Evolutionary conservation across 1,140 invertebrate genomes (phyloP), one percentile per base, ranked within the genome.

Genomic region (Euwallacea fornicatus): DNA sequence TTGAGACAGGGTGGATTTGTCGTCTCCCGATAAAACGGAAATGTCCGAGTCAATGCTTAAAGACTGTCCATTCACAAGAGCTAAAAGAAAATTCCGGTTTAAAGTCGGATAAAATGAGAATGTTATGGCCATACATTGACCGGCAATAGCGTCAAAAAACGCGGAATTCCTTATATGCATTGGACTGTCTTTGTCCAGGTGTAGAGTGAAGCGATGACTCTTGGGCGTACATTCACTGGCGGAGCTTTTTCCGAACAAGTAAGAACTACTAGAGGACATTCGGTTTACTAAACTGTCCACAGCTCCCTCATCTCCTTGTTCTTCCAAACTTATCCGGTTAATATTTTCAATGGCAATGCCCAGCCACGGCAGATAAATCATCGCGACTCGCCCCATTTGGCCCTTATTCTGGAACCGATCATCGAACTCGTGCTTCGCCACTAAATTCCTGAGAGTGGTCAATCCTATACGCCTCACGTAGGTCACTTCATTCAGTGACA

Each of bases 341-440:
- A 93, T 82, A 83, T 94, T 94, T 73, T 96, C 93, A 74, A 96
- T 83, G 2, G 96, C 89, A 58, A 98, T 88, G 0, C 89, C 87
- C 44, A 98, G 85, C 86, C 95, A 92, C 0, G 97, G 97, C 53
- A 96, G 87, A 79, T 98, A 98, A 44, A 98, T 84, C 7, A 92
- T 86, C 0, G 94, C 92, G 66, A 98, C 94, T 65, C 96, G 85
- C 7, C 90, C 90, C 77, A 97, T 88, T 78, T 93, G 90, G 56
- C 90, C 90, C 74, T 88, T 86, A 73, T 86, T 87, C 76, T 91
- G 87, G 81, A 97, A 98, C 70, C 96, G 84, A 79, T 95, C 92
- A 82, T 98, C 97, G 78, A 95, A 86, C 75, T 97, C 92, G 83
- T 98, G 97, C 82, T 98, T 98, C 0, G 94, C 93, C 56, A 98